Evolutionary conservation across 1,140 invertebrate genomes (phyloP).

Genomic region (Tetraneura akinire): DNA sequence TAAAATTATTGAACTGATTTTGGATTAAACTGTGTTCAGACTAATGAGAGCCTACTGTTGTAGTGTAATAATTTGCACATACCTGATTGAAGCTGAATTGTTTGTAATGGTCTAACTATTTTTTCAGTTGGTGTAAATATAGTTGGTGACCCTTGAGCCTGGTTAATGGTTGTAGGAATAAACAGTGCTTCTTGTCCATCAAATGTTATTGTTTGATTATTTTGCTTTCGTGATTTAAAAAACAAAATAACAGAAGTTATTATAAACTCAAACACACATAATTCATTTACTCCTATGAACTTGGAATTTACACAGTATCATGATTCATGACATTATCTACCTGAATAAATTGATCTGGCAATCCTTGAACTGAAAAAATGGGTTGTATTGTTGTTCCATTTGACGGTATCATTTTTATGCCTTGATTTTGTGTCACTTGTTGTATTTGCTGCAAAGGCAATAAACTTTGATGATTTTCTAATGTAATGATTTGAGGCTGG

Average conservation of each 20-base stretch:
- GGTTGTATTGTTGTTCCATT: conserved; percentile 51
- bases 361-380: conserved; percentile 62
- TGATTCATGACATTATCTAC: conserved; percentile 56
- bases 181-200: conserved; percentile 89
- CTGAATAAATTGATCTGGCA: conserved; percentile 64
- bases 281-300: neutral
- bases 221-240: conserved; percentile 58
- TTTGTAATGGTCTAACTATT: conserved; percentile 64
- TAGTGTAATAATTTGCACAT: neutral
- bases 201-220: conserved; percentile 79
- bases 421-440: conserved; percentile 50
- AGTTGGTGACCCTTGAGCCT: conserved; percentile 54
- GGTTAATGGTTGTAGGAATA: conserved; percentile 58
- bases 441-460: conserved; percentile 57
- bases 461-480: conserved; percentile 63
- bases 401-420: conserved; percentile 43
- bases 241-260: no score
- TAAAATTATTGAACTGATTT: no score
- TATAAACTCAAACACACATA: no score
- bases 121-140: conserved; percentile 66
- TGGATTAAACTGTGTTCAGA: no score
- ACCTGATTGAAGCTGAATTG: conserved; percentile 60
- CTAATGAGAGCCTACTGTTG: no score
- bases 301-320: neutral
- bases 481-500: conserved; percentile 63